Evolutionary conservation across 2,888 invertebrate species (phyloP).

Genomic region (Phania funesta): DNA sequence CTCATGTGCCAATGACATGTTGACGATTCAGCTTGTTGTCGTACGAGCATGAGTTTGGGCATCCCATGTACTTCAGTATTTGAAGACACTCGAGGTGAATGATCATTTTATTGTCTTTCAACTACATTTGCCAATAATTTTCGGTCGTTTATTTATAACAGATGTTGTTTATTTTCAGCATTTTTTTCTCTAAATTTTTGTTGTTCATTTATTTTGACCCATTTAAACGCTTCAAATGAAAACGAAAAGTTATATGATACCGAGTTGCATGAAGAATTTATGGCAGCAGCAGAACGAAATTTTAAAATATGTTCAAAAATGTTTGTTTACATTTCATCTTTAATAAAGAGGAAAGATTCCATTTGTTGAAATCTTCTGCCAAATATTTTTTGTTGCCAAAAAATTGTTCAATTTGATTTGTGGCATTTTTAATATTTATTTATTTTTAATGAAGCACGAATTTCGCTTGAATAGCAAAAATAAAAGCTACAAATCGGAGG

Average conservation of each 20-base stretch:
- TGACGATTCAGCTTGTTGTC: conserved; percentile 20
- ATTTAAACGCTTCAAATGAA: not conserved
- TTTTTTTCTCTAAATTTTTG: conserved; percentile 13
- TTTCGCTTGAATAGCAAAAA: not conserved
- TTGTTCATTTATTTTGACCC: conserved; percentile 29
- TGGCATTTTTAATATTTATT: conserved; percentile 15
- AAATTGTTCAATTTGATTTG: not conserved
- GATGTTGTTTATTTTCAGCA: conserved; percentile 23
- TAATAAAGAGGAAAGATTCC: not conserved
- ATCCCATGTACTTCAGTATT: conserved; percentile 11
- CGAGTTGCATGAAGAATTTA: conserved; percentile 17
- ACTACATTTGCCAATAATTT: conserved; percentile 41
- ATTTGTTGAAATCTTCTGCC: conserved; percentile 1
- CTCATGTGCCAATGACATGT: conserved; percentile 63
- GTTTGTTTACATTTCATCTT: not conserved
- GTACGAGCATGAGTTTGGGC: not conserved
- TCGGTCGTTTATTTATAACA: conserved; percentile 34
- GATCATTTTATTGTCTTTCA: conserved; percentile 58
- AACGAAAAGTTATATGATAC: conserved; percentile 32
- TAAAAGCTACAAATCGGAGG: too few relatives aligned
- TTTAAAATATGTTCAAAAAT: not conserved
- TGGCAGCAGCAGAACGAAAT: not conserved
- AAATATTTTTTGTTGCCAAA: conserved; percentile 26
- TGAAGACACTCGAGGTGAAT: conserved; percentile 57
- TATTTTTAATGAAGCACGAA: conserved; percentile 11